A percentile compares a stretch with the other conserved stretches of the same genome.
phyloP scores from a whole-genome alignment of 2,113 vertebrate genomes.

The Eulemur macaco region DNA sequence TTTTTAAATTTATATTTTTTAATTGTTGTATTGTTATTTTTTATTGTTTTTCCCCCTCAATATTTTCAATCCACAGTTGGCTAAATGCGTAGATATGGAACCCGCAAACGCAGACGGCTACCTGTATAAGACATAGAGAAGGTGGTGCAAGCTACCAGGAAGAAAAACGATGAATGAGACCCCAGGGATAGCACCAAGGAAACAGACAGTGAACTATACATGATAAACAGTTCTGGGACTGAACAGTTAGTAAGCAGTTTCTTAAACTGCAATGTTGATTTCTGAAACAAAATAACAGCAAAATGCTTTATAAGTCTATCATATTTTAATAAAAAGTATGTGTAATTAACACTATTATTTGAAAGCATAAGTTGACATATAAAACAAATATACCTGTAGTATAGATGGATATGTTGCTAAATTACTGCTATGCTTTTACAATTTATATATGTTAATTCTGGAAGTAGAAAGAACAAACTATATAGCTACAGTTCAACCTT shows the following conservation, averaged over 20 bases:
- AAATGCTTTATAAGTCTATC: neutral
- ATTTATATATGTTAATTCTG: neutral
- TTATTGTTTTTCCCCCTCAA: neutral
- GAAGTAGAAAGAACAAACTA: neutral
- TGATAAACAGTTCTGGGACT: neutral
- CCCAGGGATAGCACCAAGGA: neutral
- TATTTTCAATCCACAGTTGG: neutral
- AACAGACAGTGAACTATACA: neutral
- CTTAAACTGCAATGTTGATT: neutral
- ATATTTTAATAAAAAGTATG: neutral
- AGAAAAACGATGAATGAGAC: neutral
- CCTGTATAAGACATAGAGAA: neutral
- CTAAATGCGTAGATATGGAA: neutral
- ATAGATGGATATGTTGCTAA: neutral
- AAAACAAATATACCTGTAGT: neutral
- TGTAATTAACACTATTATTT: neutral
- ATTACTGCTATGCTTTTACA: neutral
- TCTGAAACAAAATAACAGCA: constrained; percentile 1
- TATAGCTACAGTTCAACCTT: neutral
- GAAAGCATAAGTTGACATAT: constrained; percentile 3
- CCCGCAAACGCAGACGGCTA: neutral
- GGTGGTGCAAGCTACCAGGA: neutral
- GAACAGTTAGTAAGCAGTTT: neutral
- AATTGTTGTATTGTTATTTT: neutral
- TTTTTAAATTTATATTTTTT: neutral